Evolutionary conservation across 23 tunicate species (phyloP).

Genomic region (Ascidia mentula): DNA sequence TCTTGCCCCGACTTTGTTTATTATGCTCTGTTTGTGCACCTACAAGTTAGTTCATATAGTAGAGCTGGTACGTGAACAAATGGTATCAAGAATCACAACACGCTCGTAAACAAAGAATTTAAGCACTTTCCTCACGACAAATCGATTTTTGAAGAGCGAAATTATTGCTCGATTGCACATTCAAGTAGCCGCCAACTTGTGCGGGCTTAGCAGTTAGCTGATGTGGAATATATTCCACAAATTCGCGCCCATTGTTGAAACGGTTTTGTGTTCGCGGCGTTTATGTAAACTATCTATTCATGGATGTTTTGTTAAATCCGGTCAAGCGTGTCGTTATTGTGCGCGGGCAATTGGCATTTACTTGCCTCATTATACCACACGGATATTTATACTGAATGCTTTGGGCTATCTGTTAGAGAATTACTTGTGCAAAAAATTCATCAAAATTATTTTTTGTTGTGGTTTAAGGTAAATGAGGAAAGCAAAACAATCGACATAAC

Average conservation of each 20-base stretch:
- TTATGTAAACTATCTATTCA: background rate
- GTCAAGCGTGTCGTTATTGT: background rate
- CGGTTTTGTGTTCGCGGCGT: background rate
- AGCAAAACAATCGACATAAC: slow-evolving; percentile 55
- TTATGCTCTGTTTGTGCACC: too few relatives aligned
- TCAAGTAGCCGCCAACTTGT: background rate
- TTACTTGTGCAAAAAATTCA: too few relatives aligned
- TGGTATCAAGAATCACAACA: too few relatives aligned
- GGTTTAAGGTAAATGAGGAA: slow-evolving; percentile 72
- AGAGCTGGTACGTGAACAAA: too few relatives aligned
- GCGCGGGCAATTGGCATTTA: background rate
- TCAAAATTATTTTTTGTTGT: background rate
- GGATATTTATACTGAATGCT: too few relatives aligned
- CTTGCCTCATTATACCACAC: too few relatives aligned
- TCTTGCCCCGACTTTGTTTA: too few relatives aligned
- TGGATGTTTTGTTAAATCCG: background rate
- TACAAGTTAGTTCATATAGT: too few relatives aligned
- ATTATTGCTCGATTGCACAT: background rate
- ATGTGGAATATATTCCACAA: background rate
- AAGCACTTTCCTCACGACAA: background rate
- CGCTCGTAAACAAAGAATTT: background rate
- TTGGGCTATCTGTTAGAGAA: too few relatives aligned
- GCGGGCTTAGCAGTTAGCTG: background rate
- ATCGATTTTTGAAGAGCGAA: background rate
- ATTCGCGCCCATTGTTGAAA: background rate